Evolutionary conservation across 1,140 invertebrate species (phyloP), one percentile per base, ranked within the genome.

Genomic region (Drosophila takahashii): DNA sequence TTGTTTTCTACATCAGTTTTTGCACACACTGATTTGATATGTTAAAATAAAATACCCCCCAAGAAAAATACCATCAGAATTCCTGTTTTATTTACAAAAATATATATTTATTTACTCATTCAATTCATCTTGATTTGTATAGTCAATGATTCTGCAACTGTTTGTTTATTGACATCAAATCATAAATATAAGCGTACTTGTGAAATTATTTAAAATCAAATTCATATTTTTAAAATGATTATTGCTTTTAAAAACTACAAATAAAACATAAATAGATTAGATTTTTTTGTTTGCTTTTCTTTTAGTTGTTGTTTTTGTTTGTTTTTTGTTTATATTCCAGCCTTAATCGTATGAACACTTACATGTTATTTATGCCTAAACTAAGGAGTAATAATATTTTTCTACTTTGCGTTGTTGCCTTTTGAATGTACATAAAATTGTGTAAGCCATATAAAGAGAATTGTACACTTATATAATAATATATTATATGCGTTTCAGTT

Each of bases 171-270:
- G 48, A 81, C 61, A 86, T 76, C 62, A 36, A 85, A 81, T 75
- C 62, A 86, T 78, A 53, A 52, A 53, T 48, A 70, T 90, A 90
- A 86, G 83, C 83, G 83, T 85, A 85, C 61, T 79, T 76, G 77
- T 85, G 54, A 84, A 75, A 72, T 50, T 81, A 72, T 52, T 86
- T 75, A 90, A 90, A 85, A 78, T 77, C 50, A 86, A 74, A 75
- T 71, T 79, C 54, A 77, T 72, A 78, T 73, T 62, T 69, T 71
- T 81, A 78, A 78, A 83, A 81, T 84, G 56, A 60, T 75, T 84
- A 85, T 90, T 90, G 73, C 81, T 75, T 81, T 76, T 81, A 87
- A 72, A 70, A 81, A 67, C 65, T 79, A 90, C 29, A 79, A 67
- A 71, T 84, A 76, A 80, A 71, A 86, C 66, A 80, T 86, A 83